Evolutionary conservation across 2,113 vertebrate species (phyloP).

Genomic region (Oncorhynchus keta): DNA sequence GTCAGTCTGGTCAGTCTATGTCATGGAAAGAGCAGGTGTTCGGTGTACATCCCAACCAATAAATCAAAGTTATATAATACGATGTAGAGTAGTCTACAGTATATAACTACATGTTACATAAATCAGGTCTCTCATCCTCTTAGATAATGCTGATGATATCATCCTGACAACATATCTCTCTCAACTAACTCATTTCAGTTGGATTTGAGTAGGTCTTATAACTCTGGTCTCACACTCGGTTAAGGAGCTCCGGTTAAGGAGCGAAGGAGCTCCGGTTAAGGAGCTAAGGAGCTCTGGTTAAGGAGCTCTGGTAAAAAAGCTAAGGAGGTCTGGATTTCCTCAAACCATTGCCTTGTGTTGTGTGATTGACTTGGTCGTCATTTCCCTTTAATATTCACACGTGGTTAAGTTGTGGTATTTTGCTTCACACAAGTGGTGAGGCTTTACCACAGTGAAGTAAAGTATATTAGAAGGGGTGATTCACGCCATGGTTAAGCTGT

Average conservation of each 20-base stretch:
- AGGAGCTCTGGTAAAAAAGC: too few relatives aligned
- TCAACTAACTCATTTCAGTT: neutral
- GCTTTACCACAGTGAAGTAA: slow-evolving; percentile 37
- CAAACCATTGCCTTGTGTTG: slow-evolving; percentile 31
- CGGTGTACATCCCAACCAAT: too few relatives aligned
- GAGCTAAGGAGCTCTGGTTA: too few relatives aligned
- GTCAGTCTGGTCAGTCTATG: too few relatives aligned
- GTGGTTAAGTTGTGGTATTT: slow-evolving; percentile 29
- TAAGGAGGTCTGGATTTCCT: slow-evolving; percentile 46
- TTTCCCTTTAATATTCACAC: slow-evolving; percentile 63
- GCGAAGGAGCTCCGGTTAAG: too few relatives aligned
- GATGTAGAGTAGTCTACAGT: too few relatives aligned
- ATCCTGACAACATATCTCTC: too few relatives aligned
- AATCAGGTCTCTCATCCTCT: neutral
- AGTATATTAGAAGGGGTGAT: too few relatives aligned
- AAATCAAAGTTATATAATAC: too few relatives aligned
- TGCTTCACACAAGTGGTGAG: slow-evolving; percentile 2
- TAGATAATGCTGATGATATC: neutral
- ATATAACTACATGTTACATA: too few relatives aligned
- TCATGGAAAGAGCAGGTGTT: too few relatives aligned
- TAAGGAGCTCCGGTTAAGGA: neutral
- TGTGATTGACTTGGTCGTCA: slow-evolving; percentile 41
- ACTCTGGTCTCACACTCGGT: slow-evolving; percentile 42
- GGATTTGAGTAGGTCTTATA: slow-evolving; percentile 44
- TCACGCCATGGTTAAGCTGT: slow-evolving; percentile 21